Evolutionary conservation across 2,888 invertebrate species (phyloP).

Genomic region (Orthosia gothica): DNA sequence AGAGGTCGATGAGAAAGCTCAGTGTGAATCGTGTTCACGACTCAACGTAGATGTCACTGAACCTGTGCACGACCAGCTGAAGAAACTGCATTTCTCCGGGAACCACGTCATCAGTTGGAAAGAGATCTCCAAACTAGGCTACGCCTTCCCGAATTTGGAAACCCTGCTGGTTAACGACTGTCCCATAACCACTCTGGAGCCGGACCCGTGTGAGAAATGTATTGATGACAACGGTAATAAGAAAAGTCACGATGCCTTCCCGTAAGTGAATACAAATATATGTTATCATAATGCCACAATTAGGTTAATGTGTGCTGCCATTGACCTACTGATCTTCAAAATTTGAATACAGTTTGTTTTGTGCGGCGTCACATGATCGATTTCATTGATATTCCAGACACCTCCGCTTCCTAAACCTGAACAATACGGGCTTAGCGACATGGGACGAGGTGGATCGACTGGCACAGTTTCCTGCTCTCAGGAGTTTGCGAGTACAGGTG

Average conservation of each 20-base stretch:
- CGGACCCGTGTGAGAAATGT: constrained; percentile 92
- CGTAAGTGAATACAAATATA: constrained; percentile 80
- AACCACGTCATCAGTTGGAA: constrained; percentile 97
- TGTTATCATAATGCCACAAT: constrained; percentile 58
- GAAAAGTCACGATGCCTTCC: constrained; percentile 92
- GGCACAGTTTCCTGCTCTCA: constrained; percentile 95
- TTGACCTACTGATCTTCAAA: constrained; percentile 84
- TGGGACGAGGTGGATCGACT: constrained; percentile 98
- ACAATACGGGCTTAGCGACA: constrained; percentile 95
- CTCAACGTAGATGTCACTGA: constrained; percentile 80
- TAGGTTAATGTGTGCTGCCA: constrained; percentile 75
- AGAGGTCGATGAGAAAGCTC: constrained; percentile 82
- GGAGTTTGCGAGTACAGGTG: constrained; percentile 96
- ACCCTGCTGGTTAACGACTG: constrained; percentile 97
- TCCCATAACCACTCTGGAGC: constrained; percentile 93
- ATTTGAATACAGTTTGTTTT: constrained; percentile 67
- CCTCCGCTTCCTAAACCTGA: constrained; percentile 96
- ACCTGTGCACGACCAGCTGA: constrained; percentile 93
- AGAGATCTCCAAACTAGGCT: constrained; percentile 96
- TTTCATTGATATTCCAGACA: constrained; percentile 88
- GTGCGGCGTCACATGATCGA: constrained; percentile 60
- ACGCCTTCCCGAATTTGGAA: constrained; percentile 96
- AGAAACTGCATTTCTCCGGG: constrained; percentile 96
- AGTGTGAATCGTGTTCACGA: constrained; percentile 86
- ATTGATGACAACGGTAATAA: constrained; percentile 86